Evolutionary conservation across 1,140 invertebrate species (phyloP).

Genomic region (Luehdorfia chinensis): DNA sequence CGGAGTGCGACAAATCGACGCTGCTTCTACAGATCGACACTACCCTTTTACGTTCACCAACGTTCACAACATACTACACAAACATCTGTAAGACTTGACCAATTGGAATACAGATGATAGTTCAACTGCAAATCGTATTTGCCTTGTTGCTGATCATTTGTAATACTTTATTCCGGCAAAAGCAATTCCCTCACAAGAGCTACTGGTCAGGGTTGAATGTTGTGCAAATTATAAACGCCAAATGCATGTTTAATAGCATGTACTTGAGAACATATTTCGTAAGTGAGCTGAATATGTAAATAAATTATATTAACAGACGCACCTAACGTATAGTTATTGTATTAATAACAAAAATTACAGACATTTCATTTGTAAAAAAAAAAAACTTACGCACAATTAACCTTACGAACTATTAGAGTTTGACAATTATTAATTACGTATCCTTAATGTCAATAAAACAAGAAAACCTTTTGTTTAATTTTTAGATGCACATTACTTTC

Average conservation of each 20-base stretch:
- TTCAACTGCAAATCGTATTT: conserved; percentile 1
- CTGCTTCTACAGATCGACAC: conserved; percentile 41
- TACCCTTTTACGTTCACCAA: conserved; percentile 31
- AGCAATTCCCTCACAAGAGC: conserved; percentile 24
- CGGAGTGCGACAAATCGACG: conserved; percentile 52
- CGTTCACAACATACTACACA: conserved; percentile 11
- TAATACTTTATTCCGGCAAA: conserved; percentile 25
- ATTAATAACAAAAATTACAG: neutral
- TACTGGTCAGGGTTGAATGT: conserved; percentile 30
- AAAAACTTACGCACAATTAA: neutral
- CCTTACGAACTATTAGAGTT: too few relatives aligned
- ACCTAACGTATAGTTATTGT: neutral
- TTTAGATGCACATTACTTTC: too few relatives aligned
- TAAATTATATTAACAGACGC: too few relatives aligned
- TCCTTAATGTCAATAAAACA: too few relatives aligned
- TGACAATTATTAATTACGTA: too few relatives aligned
- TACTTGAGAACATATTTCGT: too few relatives aligned
- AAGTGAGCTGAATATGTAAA: too few relatives aligned
- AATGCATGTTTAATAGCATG: conserved; percentile 18
- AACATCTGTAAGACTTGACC: conserved; percentile 6
- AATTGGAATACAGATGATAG: conserved; percentile 14
- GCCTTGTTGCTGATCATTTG: neutral
- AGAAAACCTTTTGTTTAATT: too few relatives aligned
- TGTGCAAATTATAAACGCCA: conserved; percentile 26
- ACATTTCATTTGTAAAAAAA: neutral